Evolutionary conservation across 2,113 vertebrate species (phyloP).

Genomic region (Aptenodytes patagonicus): DNA sequence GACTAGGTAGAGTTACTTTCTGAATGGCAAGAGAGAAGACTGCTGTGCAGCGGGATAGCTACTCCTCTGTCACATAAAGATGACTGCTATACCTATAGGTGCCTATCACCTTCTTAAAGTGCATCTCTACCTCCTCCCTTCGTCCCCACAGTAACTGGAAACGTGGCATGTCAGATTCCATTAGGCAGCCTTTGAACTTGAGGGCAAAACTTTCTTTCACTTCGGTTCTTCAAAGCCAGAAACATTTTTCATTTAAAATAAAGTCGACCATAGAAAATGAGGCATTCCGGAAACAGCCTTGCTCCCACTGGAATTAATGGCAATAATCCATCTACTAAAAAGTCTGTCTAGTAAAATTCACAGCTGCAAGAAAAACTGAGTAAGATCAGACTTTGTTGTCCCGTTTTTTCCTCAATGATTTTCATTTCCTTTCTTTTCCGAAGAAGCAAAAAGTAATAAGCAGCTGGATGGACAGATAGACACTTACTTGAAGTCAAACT

Average conservation of each 20-base stretch:
- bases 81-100: neutral
- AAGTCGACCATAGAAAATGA: constrained; percentile 17
- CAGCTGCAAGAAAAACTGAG: constrained; percentile 23
- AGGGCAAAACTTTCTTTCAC: neutral
- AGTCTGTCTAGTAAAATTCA: constrained; percentile 28
- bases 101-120: neutral
- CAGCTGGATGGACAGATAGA: constrained; percentile 62
- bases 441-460: constrained; percentile 55
- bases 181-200: neutral
- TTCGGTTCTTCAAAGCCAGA: neutral
- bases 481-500: constrained; percentile 71
- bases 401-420: neutral
- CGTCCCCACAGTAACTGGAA: neutral
- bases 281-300: neutral
- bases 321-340: constrained; percentile 15
- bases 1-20: neutral
- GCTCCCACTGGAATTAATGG: neutral
- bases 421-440: constrained; percentile 59
- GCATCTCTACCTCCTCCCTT: neutral
- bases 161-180: neutral
- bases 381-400: constrained; percentile 2
- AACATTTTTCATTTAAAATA: neutral
- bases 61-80: neutral
- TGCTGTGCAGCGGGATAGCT: neutral
- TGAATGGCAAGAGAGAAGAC: neutral